phyloP scores from a whole-genome alignment of 1,140 invertebrate genomes.

The Sinonovacula constricta region DNA sequence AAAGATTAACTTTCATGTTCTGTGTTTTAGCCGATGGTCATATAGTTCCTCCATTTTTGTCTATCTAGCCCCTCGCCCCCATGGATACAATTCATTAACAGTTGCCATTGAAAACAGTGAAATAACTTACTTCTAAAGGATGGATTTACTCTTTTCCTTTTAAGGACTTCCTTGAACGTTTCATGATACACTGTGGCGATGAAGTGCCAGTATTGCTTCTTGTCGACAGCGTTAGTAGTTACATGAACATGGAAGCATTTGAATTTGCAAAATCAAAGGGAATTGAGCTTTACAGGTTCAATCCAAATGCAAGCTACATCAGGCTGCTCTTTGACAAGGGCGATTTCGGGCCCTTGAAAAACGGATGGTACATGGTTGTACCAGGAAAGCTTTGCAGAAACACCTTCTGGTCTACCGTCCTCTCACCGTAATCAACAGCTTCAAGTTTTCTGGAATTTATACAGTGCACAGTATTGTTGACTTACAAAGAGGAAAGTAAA shows the following conservation, averaged over 20 bases:
- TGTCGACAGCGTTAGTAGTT: no score
- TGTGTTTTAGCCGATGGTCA: constrained; percentile 21
- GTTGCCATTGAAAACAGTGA: constrained; percentile 22
- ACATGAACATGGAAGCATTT: no score
- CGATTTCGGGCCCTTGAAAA: constrained; percentile 25
- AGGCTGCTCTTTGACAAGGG: constrained; percentile 48
- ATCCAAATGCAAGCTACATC: no score
- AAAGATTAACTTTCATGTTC: constrained; percentile 26
- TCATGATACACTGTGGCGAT: not conserved
- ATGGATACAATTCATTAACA: constrained; percentile 17
- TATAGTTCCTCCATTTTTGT: constrained; percentile 31
- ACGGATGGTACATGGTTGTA: not conserved
- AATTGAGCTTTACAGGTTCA: no score
- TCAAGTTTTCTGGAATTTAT: no score
- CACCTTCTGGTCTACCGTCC: no score
- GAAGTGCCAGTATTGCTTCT: no score
- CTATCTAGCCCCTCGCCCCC: constrained; percentile 35
- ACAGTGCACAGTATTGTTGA: no score
- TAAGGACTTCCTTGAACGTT: not conserved
- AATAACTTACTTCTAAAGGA: constrained; percentile 37
- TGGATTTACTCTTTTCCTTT: constrained; percentile 37
- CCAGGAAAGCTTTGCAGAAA: not conserved
- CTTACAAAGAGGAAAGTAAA: no score
- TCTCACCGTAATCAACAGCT: no score
- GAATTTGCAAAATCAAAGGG: no score